These are phyloP conservation scores for Meganola albula DNA, from an alignment of 2,888 invertebrate genomes.

Conservation along the genomic window DNA sequence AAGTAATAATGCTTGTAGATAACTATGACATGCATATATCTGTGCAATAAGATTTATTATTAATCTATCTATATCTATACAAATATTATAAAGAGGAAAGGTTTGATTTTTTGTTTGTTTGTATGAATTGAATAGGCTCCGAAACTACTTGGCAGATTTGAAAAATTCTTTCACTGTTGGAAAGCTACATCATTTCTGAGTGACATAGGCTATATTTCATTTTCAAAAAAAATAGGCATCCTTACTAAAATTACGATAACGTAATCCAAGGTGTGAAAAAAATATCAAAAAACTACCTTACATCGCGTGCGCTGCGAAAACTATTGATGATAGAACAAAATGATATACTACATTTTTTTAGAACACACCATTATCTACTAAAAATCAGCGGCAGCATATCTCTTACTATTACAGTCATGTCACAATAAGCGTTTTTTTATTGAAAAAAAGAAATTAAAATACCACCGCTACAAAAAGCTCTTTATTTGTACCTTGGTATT, in stretches of 20 bases:
- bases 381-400: slow-evolving; percentile 5
- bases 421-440: slow-evolving; percentile 5
- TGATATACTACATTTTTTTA: slow-evolving; percentile 3
- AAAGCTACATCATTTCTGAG: not conserved
- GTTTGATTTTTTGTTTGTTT: not conserved
- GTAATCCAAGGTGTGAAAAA: slow-evolving; percentile 2
- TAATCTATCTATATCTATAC: no score
- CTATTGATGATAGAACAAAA: slow-evolving; percentile 6
- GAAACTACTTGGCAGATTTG: not conserved
- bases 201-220: not conserved
- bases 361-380: slow-evolving; percentile 3
- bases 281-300: not conserved
- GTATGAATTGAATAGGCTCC: not conserved
- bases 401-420: slow-evolving; percentile 4
- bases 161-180: not conserved
- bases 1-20: no score
- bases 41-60: no score
- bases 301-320: slow-evolving; percentile 6
- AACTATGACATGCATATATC: no score
- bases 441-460: slow-evolving; percentile 10
- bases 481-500: slow-evolving; percentile 1
- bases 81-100: not conserved
- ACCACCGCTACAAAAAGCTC: not conserved
- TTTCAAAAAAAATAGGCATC: slow-evolving; percentile 2
- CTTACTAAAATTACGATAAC: slow-evolving; percentile 1